Percentiles rank a stretch among this genome's conserved stretches.
Conservation (phyloP, 2,113 vertebrate genomes). For the Pollachius pollachius region DNA sequence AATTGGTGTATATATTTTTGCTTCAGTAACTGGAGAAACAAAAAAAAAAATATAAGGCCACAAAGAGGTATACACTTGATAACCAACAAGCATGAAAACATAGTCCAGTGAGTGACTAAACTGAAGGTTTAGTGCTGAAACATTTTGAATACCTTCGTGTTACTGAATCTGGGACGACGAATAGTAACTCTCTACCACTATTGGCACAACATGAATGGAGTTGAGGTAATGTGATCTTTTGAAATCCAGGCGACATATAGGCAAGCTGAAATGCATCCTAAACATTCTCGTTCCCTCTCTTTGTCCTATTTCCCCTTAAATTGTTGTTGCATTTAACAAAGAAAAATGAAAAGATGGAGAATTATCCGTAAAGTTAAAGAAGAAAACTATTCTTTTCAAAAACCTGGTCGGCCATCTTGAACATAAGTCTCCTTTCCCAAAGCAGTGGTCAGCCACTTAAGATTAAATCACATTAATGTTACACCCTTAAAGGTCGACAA, state of each 20-base stretch:
- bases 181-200: conserved; percentile 42
- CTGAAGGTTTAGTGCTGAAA: conserved; percentile 20
- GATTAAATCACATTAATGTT: conserved; percentile 64
- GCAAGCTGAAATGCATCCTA: conserved; percentile 37
- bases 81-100: conserved; percentile 28
- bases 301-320: conserved; percentile 64
- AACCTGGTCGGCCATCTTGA: conserved; percentile 31
- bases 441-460: conserved; percentile 68
- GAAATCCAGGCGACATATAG: conserved; percentile 34
- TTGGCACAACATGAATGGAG: conserved; percentile 55
- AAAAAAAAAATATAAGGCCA: conserved; percentile 26
- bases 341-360: conserved; percentile 36
- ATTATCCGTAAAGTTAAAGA: conserved; percentile 40
- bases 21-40: conserved; percentile 36
- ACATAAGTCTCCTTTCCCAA: conserved; percentile 49
- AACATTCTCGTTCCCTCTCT: conserved; percentile 65
- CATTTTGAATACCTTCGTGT: conserved; percentile 17
- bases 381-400: conserved; percentile 2
- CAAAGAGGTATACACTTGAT: conserved; percentile 39
- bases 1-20: conserved; percentile 42
- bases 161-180: conserved; percentile 23
- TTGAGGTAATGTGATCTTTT: conserved; percentile 63
- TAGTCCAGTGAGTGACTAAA: conserved; percentile 8
- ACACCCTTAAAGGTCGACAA: conserved; percentile 58
- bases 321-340: conserved; percentile 47